These are phyloP conservation scores for Heliothis virescens DNA, from an alignment of 1,140 invertebrate genomes.

Conservation along the genomic window DNA sequence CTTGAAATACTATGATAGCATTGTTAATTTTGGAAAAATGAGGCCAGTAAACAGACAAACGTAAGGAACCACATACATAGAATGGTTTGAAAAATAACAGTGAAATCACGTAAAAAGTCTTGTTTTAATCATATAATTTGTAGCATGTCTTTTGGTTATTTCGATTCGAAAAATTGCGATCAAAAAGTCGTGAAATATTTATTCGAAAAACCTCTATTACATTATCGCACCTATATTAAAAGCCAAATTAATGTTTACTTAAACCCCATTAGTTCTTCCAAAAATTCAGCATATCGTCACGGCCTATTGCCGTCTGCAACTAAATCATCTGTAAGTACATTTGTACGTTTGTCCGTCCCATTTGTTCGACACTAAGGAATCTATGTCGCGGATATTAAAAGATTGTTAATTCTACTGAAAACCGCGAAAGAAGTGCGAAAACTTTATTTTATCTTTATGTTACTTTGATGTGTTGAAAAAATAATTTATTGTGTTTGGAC, in stretches of 20 bases:
- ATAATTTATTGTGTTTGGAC: conserved; percentile 2
- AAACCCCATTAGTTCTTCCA: not conserved
- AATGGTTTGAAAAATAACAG: no score
- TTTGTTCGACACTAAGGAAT: not conserved
- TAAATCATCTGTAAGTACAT: not conserved
- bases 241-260: no score
- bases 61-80: no score
- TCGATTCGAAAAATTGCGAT: no score
- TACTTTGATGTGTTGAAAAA: not conserved
- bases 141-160: no score
- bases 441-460: not conserved
- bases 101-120: no score
- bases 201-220: no score
- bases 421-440: not conserved
- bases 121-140: no score
- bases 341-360: no score
- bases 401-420: not conserved
- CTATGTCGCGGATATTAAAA: conserved; percentile 15
- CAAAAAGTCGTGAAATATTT: no score
- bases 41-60: no score
- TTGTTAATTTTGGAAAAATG: not conserved
- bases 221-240: no score
- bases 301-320: not conserved
- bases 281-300: not conserved
- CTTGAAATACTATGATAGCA: not conserved